Evolutionary conservation across 2,888 invertebrate genomes (phyloP), one percentile per base, ranked within the genome.

Genomic region (Agrochola macilenta): DNA sequence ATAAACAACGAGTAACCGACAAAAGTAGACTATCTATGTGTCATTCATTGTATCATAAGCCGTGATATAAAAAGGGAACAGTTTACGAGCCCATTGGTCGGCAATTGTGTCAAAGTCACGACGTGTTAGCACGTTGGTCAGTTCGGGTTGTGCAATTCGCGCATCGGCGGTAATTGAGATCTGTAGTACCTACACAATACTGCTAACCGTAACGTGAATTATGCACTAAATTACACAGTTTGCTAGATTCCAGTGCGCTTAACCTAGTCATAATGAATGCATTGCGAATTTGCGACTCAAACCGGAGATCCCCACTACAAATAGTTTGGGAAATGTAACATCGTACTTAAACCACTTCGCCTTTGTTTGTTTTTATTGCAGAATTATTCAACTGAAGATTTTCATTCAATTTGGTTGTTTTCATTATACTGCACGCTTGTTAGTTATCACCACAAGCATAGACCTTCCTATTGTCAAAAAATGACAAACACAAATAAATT

Each of bases 71-170:
- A 86, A 87, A 88, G 86, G 86, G 86, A 84, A 82, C 81, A 87
- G 78, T 88, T 88, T 89, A 89, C 82, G 81, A 87, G 83, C 81
- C 69, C 76, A 88, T 90, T 88, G 82, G 89, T 87, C 90, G 89
- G 82, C 87, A 96, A 95, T 94, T 94, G 93, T 96, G 96, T 96
- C 96, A 96, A 96, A 95, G 96, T 94, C 96, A 94, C 93, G 92
- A 95, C 93, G 94, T 94, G 94, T 93, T 93, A 93, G 92, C 94
- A 93, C 93, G 95, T 92, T 91, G 93, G 89, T 90, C 87, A 87
- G 88, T 90, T 93, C 80, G 81, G 88, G 89, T 94, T 95, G 93
- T 92, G 94, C 93, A 95, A 95, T 92, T 92, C 85, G 91, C 93
- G 90, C 92, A 91, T 91, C 91, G 87, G 71, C 87, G 91, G 90